Evolutionary conservation across 2,113 vertebrate species (phyloP).

Genomic region (Ceratotherium simum): DNA sequence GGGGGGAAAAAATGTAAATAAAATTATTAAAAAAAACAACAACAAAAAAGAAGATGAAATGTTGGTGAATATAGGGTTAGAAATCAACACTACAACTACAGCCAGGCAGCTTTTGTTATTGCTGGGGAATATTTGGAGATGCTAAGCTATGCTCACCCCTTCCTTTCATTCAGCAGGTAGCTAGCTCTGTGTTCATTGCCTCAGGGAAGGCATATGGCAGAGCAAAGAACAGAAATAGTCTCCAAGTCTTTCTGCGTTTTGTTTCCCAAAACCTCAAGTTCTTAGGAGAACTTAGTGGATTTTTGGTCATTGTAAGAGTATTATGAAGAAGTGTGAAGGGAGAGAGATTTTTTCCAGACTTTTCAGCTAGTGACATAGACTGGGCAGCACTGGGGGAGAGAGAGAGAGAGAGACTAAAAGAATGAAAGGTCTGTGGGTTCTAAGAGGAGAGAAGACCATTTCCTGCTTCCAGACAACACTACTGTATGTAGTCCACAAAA

Average conservation of each 20-base stretch:
- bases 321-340: background rate
- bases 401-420: background rate
- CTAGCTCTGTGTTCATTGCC: background rate
- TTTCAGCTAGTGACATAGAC: background rate
- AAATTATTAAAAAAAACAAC: too few relatives aligned
- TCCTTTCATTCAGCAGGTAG: background rate
- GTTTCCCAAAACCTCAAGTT: background rate
- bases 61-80: background rate
- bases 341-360: background rate
- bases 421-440: background rate
- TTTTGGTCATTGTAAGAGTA: background rate
- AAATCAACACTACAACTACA: background rate
- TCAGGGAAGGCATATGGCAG: background rate
- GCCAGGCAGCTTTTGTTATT: background rate
- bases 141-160: background rate
- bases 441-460: background rate
- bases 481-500: background rate
- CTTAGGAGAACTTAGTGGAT: background rate
- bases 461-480: background rate
- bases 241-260: background rate
- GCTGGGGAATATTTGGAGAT: too few relatives aligned
- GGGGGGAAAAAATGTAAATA: too few relatives aligned
- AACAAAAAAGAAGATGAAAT: background rate
- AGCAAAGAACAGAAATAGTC: background rate
- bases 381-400: background rate